Evolutionary conservation across 1,140 invertebrate genomes (phyloP), one percentile per base, ranked within the genome.

Genomic region (Diabrotica virgifera): DNA sequence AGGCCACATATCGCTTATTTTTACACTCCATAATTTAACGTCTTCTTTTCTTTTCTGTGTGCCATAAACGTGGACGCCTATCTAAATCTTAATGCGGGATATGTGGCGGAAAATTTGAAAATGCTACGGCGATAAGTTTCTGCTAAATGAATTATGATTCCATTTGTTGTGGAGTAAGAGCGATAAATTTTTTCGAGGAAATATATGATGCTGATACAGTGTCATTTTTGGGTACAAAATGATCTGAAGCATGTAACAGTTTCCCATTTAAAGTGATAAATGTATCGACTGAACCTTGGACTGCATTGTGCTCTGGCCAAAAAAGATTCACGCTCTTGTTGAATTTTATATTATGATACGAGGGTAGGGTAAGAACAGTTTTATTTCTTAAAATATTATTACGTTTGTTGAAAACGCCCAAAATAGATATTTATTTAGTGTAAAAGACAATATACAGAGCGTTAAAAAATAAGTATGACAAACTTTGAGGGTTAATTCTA

Each of bases 1-100:
- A 74, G 40, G 67, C 73, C 71, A 73, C 71, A 74, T 74, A 74
- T 74, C 73, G 71, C 71, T 74, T 73, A 74, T 74, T 73, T 73
- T 70, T 73, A 72, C 71, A 74, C 73, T 71, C 65, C 73, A 73
- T 74, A 73, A 73, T 72, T 73, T 71, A 73, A 70, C 63, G 68
- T 70, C 64, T 59, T 65, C 64, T 60, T 67, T 52, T 56, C 54
- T 70, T 62, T 67, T 46, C 65, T 54, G 63, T 64, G 38, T 60
- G 59, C 51, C 59, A 62, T 63, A 70, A 63, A 67, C 54, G 66
- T 58, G 36, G 54, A 54, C 46, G 64, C 68, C 60, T 66, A 72
- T 67, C 72, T 70, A 69, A 74, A 72, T 72, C 70, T 72, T 72
- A 74, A 74, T 65, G 70, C 63, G 70, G 62, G 72, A 72, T 74